Evolutionary conservation across 2,888 invertebrate species (phyloP), one percentile per base, ranked within the genome.

Genomic region (Orthosia cruda): DNA sequence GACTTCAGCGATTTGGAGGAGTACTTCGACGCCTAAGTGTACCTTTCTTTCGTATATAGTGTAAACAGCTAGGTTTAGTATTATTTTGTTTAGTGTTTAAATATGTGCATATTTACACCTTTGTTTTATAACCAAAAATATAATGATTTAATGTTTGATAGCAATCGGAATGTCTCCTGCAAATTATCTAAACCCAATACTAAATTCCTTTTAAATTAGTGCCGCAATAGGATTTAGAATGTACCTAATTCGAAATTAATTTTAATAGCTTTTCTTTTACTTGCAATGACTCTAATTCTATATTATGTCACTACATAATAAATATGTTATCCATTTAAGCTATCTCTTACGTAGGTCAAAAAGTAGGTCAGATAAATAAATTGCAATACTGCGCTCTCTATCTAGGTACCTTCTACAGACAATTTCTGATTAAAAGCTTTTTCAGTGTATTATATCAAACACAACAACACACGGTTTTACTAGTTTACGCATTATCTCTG

Each of bases 311-410:
- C 45, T 69, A 40, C 20, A 45, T 52, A 74, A 66, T 20, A 45
- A 74, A 47, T 67, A 61, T 68, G 18, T 40, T 69, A 65, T 58
- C 45, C 64, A 64, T 49, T 62, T 67, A 54, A 81, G 66, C 64
- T 52, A 62, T 77, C 71, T 63, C 65, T 63, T 81, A 83, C 85
- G 89, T 93, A 92, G 93, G 92, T 93, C 91, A 91, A 87, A 91
- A 93, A 92, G 89, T 93, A 92, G 93, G 93, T 93, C 93, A 93
- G 88, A 88, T 88, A 89, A 90, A 90, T 77, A 87, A 82, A 87
- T 71, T 76, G 80, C 74, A 86, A 74, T 65, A 74, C 58, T 75
- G 70, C 12, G 71, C 61, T 54, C 23, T 47, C 12, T 63, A n/a
- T 40, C 20, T 66, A n/a, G n/a, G n/a, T 40, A 58, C 32, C 59